Evolutionary conservation across 1,140 invertebrate species (phyloP).

Genomic region (Drosophila ironensis): DNA sequence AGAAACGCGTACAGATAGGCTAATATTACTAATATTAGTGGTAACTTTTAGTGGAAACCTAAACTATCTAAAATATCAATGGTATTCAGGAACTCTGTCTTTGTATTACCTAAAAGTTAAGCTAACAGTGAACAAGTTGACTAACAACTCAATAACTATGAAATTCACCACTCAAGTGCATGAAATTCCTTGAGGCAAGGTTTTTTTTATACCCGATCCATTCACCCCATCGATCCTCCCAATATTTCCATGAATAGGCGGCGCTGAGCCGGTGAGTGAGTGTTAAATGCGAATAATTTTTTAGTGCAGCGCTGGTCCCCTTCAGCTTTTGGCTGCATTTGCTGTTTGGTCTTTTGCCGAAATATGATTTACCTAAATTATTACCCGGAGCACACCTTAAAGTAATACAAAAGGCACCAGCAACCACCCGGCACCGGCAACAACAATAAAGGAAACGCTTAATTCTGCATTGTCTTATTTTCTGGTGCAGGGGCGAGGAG

Average conservation of each 20-base stretch:
- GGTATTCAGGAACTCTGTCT: no score
- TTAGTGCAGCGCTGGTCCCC: conserved; percentile 36
- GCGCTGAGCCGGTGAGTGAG: conserved; percentile 71
- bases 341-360: conserved; percentile 53
- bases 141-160: no score
- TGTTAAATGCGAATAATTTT: conserved; percentile 76
- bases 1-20: no score
- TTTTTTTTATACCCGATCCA: background rate
- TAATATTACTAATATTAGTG: no score
- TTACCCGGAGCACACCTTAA: conserved; percentile 81
- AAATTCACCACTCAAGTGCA: no score
- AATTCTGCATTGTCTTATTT: conserved; percentile 79
- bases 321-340: conserved; percentile 15
- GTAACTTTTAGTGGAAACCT: no score
- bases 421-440: conserved; percentile 48
- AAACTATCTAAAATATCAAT: no score
- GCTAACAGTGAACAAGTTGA: no score
- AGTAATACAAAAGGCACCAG: conserved; percentile 77
- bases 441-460: conserved; percentile 80
- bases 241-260: conserved; percentile 48
- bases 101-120: no score
- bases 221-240: background rate
- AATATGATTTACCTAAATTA: conserved; percentile 81
- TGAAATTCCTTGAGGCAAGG: no score
- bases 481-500: background rate